Evolutionary conservation across 1,140 invertebrate genomes (phyloP).

Genomic region (Nautilus pompilius): DNA sequence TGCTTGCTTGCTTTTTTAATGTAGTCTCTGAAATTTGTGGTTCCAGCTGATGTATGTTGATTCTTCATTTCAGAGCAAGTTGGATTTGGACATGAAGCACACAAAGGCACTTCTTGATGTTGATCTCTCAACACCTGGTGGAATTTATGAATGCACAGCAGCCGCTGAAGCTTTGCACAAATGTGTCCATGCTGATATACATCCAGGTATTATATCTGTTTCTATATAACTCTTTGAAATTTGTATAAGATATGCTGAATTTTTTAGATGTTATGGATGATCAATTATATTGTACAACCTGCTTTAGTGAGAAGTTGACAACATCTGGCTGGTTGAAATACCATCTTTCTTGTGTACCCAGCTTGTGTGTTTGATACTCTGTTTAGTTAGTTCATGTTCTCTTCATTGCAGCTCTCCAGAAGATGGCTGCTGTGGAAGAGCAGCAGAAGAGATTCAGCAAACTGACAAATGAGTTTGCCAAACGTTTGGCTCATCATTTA

Average conservation of each 20-base stretch:
- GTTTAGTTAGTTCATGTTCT: too few relatives aligned
- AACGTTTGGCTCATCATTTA: constrained; percentile 77
- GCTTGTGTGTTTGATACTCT: not conserved
- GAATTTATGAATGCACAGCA: constrained; percentile 72
- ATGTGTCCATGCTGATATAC: constrained; percentile 70
- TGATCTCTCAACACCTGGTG: constrained; percentile 71
- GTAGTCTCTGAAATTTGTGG: too few relatives aligned
- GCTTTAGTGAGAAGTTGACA: too few relatives aligned
- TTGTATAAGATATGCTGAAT: not conserved
- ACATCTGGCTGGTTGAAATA: too few relatives aligned
- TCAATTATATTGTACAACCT: too few relatives aligned
- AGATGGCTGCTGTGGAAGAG: constrained; percentile 80
- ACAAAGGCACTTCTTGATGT: constrained; percentile 70
- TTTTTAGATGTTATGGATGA: not conserved
- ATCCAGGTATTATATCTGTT: constrained; percentile 40
- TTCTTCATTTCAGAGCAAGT: constrained; percentile 58
- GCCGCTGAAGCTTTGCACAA: constrained; percentile 77
- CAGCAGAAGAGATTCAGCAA: constrained; percentile 82
- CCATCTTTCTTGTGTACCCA: not conserved
- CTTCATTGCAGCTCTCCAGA: constrained; percentile 56
- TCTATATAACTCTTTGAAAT: not conserved
- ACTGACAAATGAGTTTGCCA: constrained; percentile 78
- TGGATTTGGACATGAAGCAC: constrained; percentile 72
- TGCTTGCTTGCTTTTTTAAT: too few relatives aligned
- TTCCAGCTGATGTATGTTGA: too few relatives aligned